Percentiles rank a stretch among this genome's conserved stretches.
These are phyloP conservation scores for Ophraella communa DNA, from an alignment of 2,888 invertebrate genomes.

Conservation along the genomic window DNA sequence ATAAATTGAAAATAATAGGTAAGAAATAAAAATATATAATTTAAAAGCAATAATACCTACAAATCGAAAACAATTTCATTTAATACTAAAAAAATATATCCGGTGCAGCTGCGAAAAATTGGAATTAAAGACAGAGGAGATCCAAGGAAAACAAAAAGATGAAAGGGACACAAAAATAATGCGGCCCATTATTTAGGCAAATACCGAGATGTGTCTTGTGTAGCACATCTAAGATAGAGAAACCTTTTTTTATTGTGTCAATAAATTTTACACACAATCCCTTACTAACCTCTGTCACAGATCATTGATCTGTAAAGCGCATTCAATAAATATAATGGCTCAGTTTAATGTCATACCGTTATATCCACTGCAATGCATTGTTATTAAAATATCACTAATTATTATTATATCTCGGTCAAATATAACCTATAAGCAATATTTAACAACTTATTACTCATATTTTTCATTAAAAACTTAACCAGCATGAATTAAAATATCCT, in stretches of 20 bases:
- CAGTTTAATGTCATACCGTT: background rate
- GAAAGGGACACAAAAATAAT: slow-evolving; percentile 47
- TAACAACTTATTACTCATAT: background rate
- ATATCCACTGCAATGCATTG: background rate
- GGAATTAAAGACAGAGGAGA: slow-evolving; percentile 46
- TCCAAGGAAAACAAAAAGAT: slow-evolving; percentile 45
- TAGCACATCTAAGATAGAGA: slow-evolving; percentile 32
- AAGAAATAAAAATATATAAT: too few species aligned
- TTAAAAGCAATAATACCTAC: too few species aligned
- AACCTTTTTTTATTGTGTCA: slow-evolving; percentile 35
- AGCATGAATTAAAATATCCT: background rate
- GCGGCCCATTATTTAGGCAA: slow-evolving; percentile 51
- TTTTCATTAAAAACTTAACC: background rate
- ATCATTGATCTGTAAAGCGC: slow-evolving; percentile 15
- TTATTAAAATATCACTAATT: background rate
- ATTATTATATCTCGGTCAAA: slow-evolving; percentile 25
- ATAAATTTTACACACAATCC: slow-evolving; percentile 23
- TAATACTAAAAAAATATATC: slow-evolving; percentile 51
- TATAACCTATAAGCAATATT: slow-evolving; percentile 22
- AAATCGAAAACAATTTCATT: too few species aligned
- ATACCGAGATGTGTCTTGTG: slow-evolving; percentile 44
- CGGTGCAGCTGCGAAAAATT: slow-evolving; percentile 45
- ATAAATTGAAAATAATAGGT: too few species aligned
- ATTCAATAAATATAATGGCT: background rate
- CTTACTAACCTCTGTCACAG: background rate